These are phyloP conservation scores for Papilio polyxenes DNA, from an alignment of 1,140 invertebrate species.

Conservation along the genomic window DNA sequence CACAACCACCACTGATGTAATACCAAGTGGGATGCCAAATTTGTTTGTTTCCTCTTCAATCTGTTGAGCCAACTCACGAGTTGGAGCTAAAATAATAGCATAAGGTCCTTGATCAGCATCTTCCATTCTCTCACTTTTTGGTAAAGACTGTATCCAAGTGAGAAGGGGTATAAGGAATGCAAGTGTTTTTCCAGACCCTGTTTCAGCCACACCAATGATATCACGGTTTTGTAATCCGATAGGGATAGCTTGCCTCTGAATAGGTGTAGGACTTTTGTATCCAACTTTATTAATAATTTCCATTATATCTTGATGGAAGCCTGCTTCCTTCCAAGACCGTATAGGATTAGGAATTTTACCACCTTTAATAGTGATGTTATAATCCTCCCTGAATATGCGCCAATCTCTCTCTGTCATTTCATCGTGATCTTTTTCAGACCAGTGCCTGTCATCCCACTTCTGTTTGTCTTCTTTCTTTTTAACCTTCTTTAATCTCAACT, in stretches of 20 bases:
- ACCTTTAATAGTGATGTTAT: conserved; percentile 99
- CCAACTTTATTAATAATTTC: conserved; percentile 98
- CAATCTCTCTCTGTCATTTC: conserved; percentile 99
- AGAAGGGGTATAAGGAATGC: conserved; percentile 99
- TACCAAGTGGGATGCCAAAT: conserved; percentile 96
- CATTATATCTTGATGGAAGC: conserved; percentile 94
- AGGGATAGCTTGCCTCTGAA: conserved; percentile 99
- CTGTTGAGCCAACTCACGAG: conserved; percentile 99
- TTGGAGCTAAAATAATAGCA: conserved; percentile 99
- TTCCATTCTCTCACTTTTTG: conserved; percentile 96
- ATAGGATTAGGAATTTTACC: conserved; percentile 98
- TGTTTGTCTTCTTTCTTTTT: conserved; percentile 98
- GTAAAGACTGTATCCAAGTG: conserved; percentile 98
- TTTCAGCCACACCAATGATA: conserved; percentile 99
- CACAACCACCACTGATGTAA: conserved; percentile 98
- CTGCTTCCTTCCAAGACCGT: conserved; percentile 96
- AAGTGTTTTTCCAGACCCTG: conserved; percentile 98
- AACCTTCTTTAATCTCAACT: conserved; percentile 95
- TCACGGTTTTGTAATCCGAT: conserved; percentile 99
- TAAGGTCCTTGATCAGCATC: conserved; percentile 99
- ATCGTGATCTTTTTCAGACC: conserved; percentile 95
- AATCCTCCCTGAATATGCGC: conserved; percentile 99
- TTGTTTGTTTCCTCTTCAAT: conserved; percentile 99
- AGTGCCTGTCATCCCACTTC: conserved; percentile 99
- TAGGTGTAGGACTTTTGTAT: conserved; percentile 99